Base-by-base conservation (phyloP, 2,797 vertebrate species). In the Naso thynnoides region DNA sequence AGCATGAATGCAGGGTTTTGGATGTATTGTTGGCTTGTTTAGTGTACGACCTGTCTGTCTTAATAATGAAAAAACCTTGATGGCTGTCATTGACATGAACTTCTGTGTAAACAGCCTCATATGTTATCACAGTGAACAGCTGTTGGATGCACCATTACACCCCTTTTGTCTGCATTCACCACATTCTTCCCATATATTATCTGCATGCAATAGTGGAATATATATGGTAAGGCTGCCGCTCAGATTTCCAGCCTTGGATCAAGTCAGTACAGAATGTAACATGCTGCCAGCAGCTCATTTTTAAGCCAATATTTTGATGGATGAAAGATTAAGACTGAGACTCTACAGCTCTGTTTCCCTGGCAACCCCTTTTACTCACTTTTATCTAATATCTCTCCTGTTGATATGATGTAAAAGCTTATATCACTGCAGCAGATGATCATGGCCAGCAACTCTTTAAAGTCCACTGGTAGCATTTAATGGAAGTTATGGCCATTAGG, bases 271-370 rank as follows among this genome's bases (percentile, higher is more conserved):
- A 59, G 78, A 77, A 58, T 15, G n/a, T 65, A 79, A 73, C 75
- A 29, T 56, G 79, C 85, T 74, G 81, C 75, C 11, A 50, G 81
- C 73, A 33, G 67, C 76, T 83, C 53, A 36, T 89, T 84, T 89
- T 73, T 81, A 82, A 88, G 80, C 62, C 82, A 85, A 63, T 81
- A 70, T 89, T 92, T 92, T 92, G 88, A 93, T 89, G 82, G 90
- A 90, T 90, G 86, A 85, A 81, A 88, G 88, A 89, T 92, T 89
- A 86, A 84, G 80, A 87, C 79, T 21, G 70, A 77, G 88, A 78
- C 84, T 93, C 82, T 61, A 77, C 83, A 70, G 77, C 75, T 50
- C 86, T 87, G 94, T 94, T 94, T 92, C 93, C 91, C 50, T 93
- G 90, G 93, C 91, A 94, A 94, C 93, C 78, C 15, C 47, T 82